These are phyloP conservation scores for Himalopsyche kuldschensis DNA, from an alignment of 2,888 invertebrate species.

Conservation along the genomic window DNA sequence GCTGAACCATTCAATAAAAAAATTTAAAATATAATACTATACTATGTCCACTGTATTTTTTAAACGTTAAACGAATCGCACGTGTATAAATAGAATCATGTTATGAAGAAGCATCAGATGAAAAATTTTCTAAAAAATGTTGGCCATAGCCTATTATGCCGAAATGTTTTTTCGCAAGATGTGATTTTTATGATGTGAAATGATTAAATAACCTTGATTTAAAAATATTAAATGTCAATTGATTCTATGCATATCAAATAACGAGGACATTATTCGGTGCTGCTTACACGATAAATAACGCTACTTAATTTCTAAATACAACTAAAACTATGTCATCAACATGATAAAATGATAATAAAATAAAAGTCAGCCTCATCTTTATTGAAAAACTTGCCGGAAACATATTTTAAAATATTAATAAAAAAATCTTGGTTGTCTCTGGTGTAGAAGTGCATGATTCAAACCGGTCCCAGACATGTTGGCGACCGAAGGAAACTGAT, in stretches of 20 bases:
- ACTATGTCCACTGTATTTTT: no score
- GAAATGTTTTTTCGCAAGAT: no score
- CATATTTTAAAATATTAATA: not conserved
- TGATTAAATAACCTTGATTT: not conserved
- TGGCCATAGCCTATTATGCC: no score
- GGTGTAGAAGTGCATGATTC: not conserved
- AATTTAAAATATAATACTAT: no score
- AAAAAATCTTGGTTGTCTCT: not conserved
- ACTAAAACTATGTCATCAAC: not conserved
- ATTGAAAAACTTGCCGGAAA: not conserved
- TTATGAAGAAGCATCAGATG: no score
- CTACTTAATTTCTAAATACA: not conserved
- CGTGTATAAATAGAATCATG: no score
- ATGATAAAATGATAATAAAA: not conserved
- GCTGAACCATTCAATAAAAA: no score
- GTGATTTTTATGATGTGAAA: not conserved
- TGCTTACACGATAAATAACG: not conserved
- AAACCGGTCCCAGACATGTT: not conserved
- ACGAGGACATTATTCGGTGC: not conserved
- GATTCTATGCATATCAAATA: not conserved
- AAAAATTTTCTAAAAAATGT: no score
- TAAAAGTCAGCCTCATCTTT: not conserved
- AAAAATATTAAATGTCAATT: not conserved
- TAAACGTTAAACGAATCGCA: no score
- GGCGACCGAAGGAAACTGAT: not conserved